Evolutionary conservation across 2,113 vertebrate species (phyloP), one percentile per base, ranked within the genome.

Genomic region (Chunga burmeisteri): DNA sequence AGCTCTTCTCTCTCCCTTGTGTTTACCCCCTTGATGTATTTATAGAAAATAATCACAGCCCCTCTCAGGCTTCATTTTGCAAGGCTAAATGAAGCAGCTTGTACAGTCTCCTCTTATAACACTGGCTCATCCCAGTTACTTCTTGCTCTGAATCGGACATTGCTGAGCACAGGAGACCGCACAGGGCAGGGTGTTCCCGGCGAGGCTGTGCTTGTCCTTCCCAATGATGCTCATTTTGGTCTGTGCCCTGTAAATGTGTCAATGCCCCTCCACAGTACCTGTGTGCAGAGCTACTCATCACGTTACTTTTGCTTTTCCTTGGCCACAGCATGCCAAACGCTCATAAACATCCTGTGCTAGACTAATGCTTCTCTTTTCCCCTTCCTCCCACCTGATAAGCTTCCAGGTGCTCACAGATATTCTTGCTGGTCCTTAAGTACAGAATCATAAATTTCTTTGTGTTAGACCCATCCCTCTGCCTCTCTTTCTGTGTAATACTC

Each of bases 11-110:
- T 94, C 50, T 96, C 89, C 88, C 91, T 74, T 86, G 83, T 96
- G 93, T 96, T 93, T 97, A 94, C 94, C 83, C 94, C 86, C 77
- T 92, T 96, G 86, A 95, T 96, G 93, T 96, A 96, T 96, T 96
- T 96, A 95, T 92, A 96, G 95, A 78, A 96, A 88, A 94, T 94
- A 91, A 96, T 94, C 74, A 78, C 59, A 84, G 50, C 72, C 91
- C 93, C 80, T 94, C 93, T 88, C 91, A 84, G 59, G 38, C 80
- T 92, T 88, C 72, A 23, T 86, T 96, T 73, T 86, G 38, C 67
- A 78, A 56, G 75, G 80, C 72, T 93, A 83, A 88, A 81, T 46
- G 83, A 74, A 62, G 72, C 82, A 62, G 42, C 63, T 77, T 86
- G 75, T 66, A 56, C 55, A 38, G 68, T 81, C 47, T 81, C 20